A percentile compares a stretch with the other conserved stretches of the same genome.
phyloP scores from a whole-genome alignment of 2,888 invertebrate species.

The Baccha elongata region DNA sequence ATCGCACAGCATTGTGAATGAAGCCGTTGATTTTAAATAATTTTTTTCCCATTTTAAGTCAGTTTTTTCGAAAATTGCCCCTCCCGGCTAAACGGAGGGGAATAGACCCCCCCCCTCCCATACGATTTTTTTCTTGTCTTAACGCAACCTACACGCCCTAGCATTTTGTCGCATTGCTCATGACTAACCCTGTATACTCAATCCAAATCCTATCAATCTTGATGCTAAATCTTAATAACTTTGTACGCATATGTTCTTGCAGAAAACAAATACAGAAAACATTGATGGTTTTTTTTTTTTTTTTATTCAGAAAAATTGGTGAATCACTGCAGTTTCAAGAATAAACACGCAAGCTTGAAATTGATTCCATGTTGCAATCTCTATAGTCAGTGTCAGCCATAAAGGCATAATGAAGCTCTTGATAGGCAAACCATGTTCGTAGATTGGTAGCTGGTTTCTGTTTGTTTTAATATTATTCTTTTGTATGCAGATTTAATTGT shows the following conservation, averaged over 20 bases:
- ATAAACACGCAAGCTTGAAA: too few relatives aligned
- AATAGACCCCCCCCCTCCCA: too few relatives aligned
- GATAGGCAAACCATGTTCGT: constrained; percentile 47
- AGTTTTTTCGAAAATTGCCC: too few relatives aligned
- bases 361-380: too few relatives aligned
- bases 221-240: constrained; percentile 47
- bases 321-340: constrained; percentile 53
- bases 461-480: constrained; percentile 14
- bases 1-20: too few relatives aligned
- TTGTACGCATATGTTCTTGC: not conserved
- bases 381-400: constrained; percentile 57
- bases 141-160: too few relatives aligned
- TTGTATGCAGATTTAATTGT: constrained; percentile 64
- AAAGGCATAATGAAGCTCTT: constrained; percentile 62
- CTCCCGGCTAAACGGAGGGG: too few relatives aligned
- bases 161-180: too few relatives aligned
- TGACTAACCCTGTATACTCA: too few relatives aligned
- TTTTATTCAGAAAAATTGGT: constrained; percentile 10
- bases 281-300: not conserved
- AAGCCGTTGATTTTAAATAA: too few relatives aligned
- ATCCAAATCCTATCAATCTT: constrained; percentile 53
- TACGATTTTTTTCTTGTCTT: too few relatives aligned
- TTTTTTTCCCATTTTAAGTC: too few relatives aligned
- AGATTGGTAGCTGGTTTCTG: constrained; percentile 24
- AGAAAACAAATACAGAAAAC: constrained; percentile 5